These are phyloP conservation scores for Agrotis clavis DNA, from an alignment of 2,888 invertebrate genomes.

Conservation along the genomic window DNA sequence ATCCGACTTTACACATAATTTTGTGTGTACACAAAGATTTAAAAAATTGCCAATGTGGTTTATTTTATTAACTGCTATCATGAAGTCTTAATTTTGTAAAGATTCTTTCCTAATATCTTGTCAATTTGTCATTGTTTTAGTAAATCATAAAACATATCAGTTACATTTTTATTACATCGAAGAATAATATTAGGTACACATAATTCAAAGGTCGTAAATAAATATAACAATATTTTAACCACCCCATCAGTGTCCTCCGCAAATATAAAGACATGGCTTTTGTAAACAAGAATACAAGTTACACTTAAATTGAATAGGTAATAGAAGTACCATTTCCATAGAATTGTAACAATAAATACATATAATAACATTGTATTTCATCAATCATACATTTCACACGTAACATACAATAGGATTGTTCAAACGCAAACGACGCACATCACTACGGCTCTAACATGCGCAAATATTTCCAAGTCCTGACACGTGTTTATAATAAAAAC, in stretches of 20 bases:
- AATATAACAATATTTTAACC: constrained; percentile 6
- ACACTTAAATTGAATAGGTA: constrained; percentile 23
- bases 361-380: constrained; percentile 61
- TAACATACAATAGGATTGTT: constrained; percentile 75
- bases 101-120: neutral
- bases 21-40: neutral
- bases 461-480: constrained; percentile 83
- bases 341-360: constrained; percentile 51
- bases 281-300: constrained; percentile 14
- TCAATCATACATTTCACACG: constrained; percentile 72
- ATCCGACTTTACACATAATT: neutral
- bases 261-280: constrained; percentile 23
- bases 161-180: too few relatives aligned
- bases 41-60: neutral
- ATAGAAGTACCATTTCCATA: constrained; percentile 27
- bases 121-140: constrained; percentile 2
- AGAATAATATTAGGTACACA: too few relatives aligned
- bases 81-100: neutral
- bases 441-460: constrained; percentile 80
- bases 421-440: constrained; percentile 78
- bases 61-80: neutral
- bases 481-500: constrained; percentile 89
- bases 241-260: neutral
- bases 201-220: constrained; percentile 4
- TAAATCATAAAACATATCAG: too few relatives aligned